A percentile compares a stretch with the other conserved stretches of the same genome.
Evolutionary conservation across 2,113 vertebrate species (phyloP).

Genomic region (Chaenogobius annularis): DNA sequence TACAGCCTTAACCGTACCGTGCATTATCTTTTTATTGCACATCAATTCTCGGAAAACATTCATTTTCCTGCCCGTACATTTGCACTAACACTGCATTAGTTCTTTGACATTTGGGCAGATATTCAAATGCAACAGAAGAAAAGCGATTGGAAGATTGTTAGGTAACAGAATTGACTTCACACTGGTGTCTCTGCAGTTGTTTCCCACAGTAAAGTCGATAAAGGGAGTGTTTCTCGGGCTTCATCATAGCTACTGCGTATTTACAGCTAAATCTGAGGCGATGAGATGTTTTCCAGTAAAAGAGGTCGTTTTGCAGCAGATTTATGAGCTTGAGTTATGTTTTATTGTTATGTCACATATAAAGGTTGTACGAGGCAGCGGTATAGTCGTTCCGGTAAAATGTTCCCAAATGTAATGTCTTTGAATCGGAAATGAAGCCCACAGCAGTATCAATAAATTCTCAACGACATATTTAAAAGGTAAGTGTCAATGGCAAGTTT

Average conservation of each 20-base stretch:
- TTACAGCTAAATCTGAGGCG: background rate
- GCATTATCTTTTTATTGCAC: no score
- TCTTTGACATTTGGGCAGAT: no score
- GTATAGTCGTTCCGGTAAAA: background rate
- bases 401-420: conserved; percentile 6
- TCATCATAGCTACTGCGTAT: background rate
- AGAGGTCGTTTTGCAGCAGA: background rate
- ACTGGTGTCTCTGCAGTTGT: conserved; percentile 25
- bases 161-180: background rate
- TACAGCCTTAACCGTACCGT: no score
- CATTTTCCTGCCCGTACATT: no score
- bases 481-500: background rate
- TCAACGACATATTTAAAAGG: background rate
- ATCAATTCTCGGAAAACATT: no score
- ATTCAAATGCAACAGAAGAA: background rate
- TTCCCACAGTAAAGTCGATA: conserved; percentile 15
- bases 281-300: background rate
- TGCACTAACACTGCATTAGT: no score
- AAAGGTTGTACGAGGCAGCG: conserved; percentile 1
- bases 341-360: conserved; percentile 13
- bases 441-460: background rate
- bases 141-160: no score
- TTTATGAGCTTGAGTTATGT: conserved; percentile 1
- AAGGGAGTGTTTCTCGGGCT: background rate
- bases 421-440: conserved; percentile 1